A percentile compares a stretch with the other conserved stretches of the same genome.
These are phyloP conservation scores for Solenopsis fugax DNA, from an alignment of 1,140 invertebrate species.

Conservation along the genomic window DNA sequence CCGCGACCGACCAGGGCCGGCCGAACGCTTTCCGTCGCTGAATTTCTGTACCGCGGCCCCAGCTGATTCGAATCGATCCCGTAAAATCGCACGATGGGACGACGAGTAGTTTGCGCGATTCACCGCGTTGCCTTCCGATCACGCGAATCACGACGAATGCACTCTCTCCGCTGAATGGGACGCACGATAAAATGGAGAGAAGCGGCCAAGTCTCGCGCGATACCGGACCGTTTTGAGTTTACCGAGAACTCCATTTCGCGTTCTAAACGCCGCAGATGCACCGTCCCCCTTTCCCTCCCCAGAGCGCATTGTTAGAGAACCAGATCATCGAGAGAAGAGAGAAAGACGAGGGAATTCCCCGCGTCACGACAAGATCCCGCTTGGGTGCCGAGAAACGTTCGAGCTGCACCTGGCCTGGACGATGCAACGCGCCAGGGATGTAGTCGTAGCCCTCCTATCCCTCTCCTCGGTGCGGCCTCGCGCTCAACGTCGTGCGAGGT, in stretches of 20 bases:
- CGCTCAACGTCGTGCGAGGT: conserved; percentile 9
- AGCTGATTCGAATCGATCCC: conserved; percentile 38
- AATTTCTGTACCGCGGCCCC: background rate
- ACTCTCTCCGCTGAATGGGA: background rate
- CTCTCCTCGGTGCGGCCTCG: background rate
- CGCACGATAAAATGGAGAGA: background rate
- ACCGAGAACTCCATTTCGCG: conserved; percentile 1
- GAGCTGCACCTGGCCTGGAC: conserved; percentile 42
- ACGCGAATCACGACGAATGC: background rate
- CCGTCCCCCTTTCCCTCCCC: background rate
- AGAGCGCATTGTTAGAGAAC: conserved; percentile 22
- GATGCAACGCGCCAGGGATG: conserved; percentile 20
- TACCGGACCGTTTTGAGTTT: background rate
- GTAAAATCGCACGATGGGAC: background rate
- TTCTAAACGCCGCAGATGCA: conserved; percentile 4
- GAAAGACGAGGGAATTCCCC: background rate
- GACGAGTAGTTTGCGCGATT: background rate
- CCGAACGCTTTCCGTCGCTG: conserved; percentile 38
- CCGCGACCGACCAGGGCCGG: conserved; percentile 59
- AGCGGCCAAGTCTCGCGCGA: too few species aligned
- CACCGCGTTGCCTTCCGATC: background rate
- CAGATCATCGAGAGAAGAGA: conserved; percentile 3
- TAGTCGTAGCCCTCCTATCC: conserved; percentile 21
- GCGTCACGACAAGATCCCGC: background rate
- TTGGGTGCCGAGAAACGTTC: conserved; percentile 18